Conservation (phyloP, 2,888 invertebrate species). For the Pomacea canaliculata region DNA sequence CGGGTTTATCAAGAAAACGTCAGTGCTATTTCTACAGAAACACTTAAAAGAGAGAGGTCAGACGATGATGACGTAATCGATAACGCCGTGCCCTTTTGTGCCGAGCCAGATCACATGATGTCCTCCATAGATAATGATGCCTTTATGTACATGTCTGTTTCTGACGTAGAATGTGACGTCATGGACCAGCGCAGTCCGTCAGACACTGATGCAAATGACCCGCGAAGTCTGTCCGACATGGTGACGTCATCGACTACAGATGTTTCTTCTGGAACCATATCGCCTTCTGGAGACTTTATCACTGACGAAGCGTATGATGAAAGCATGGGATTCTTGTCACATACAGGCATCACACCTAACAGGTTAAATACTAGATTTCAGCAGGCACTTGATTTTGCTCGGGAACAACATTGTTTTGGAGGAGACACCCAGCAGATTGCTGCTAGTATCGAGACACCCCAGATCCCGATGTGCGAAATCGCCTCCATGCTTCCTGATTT, state of each 20-base stretch:
- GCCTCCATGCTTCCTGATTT: neutral
- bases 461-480: neutral
- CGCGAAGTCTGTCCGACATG: constrained; percentile 33
- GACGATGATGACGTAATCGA: neutral
- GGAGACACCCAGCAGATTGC: neutral
- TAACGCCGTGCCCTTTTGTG: constrained; percentile 7
- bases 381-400: no score
- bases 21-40: no score
- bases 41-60: no score
- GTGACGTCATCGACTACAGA: constrained; percentile 29
- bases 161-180: constrained; percentile 32
- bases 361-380: no score
- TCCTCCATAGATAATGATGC: constrained; percentile 27
- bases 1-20: no score
- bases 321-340: constrained; percentile 15
- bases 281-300: constrained; percentile 21
- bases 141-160: constrained; percentile 25
- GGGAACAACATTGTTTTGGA: no score
- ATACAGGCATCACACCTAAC: neutral
- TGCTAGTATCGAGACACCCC: neutral
- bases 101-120: constrained; percentile 12
- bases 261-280: constrained; percentile 26
- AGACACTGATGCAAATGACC: constrained; percentile 12
- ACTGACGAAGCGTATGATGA: constrained; percentile 25
- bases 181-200: constrained; percentile 23